Base-by-base conservation (phyloP, 2,113 vertebrate species). In the Fregata magnificens region DNA sequence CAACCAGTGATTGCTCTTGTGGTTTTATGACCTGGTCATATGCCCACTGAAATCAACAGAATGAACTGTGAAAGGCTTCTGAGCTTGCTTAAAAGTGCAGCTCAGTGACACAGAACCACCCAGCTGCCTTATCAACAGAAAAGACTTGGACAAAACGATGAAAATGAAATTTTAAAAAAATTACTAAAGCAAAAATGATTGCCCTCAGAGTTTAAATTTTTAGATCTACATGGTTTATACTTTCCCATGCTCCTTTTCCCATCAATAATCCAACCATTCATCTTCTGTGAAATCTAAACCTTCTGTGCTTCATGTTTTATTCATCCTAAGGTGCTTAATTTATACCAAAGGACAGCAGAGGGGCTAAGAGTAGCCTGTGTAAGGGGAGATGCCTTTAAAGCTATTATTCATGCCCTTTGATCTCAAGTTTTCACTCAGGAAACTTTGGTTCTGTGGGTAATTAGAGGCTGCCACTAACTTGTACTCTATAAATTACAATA, bases 321-420 rank as follows among this genome's bases (percentile, higher is more conserved):
- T 96, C 86, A 97, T 96, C 95, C 95, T 93, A 97, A 97, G 90
- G 90, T 98, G 91, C 95, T 82, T 97, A 97, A 97, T 95, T 97
- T 97, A 96, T 94, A 95, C 94, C 83, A 94, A 98, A 96, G 65
- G 87, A 95, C 88, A 96, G 86, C 95, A 71, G 52, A 95, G 53
- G 82, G 67, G 50, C 95, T 92, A 93, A 96, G 88, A 96, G 86
- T 96, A 88, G 90, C 62, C 62, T 95, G 63, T 90, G 42, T 88
- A 98, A 97, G 90, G 92, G 59, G 91, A 96, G 94, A 96, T 96
- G 88, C 45, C 74, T 44, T 87, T 96, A 88, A 97, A 82, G 88
- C 94, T 96, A 91, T 86, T 97, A 90, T 92, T 96, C 72, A 83
- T 92, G 70, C 79, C 93, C 97, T 97, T 97, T 93, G 96, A 96